Percentiles rank a stretch among this genome's conserved stretches.
Evolutionary conservation across 1,140 invertebrate genomes (phyloP).

Genomic region (Centruroides sculpturatus): DNA sequence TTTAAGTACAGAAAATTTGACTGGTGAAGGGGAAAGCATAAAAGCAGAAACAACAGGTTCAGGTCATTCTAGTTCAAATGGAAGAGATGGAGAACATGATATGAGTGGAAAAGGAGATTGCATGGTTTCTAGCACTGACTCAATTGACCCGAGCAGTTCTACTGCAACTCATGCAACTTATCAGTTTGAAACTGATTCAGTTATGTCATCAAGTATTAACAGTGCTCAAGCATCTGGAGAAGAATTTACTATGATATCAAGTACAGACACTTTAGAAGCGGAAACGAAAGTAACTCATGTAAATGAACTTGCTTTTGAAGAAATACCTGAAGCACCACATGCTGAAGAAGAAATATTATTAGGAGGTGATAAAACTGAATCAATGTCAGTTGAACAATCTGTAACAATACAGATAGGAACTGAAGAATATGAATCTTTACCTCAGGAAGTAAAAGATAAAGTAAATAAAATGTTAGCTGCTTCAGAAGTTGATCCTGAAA

Average conservation of each 20-base stretch:
- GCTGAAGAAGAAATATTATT: neutral
- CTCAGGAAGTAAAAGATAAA: neutral
- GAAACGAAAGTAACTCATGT: constrained; percentile 13
- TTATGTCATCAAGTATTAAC: constrained; percentile 64
- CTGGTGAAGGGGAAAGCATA: too few species aligned
- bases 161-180: constrained; percentile 64
- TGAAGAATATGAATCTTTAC: neutral
- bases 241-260: constrained; percentile 51
- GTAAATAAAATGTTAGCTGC: neutral
- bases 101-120: constrained; percentile 26
- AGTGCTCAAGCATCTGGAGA: constrained; percentile 41
- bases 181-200: constrained; percentile 51
- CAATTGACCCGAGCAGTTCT: constrained; percentile 26
- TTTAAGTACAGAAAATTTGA: too few species aligned
- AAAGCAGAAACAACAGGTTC: neutral
- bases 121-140: constrained; percentile 47
- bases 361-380: neutral
- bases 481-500: neutral
- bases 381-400: neutral
- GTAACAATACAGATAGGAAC: neutral
- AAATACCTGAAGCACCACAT: neutral
- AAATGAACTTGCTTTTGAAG: neutral
- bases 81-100: constrained; percentile 1
- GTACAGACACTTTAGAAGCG: constrained; percentile 47
- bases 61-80: constrained; percentile 11